Evolutionary conservation across 2,113 vertebrate species (phyloP).

Genomic region (Myxocyprinus asiaticus): DNA sequence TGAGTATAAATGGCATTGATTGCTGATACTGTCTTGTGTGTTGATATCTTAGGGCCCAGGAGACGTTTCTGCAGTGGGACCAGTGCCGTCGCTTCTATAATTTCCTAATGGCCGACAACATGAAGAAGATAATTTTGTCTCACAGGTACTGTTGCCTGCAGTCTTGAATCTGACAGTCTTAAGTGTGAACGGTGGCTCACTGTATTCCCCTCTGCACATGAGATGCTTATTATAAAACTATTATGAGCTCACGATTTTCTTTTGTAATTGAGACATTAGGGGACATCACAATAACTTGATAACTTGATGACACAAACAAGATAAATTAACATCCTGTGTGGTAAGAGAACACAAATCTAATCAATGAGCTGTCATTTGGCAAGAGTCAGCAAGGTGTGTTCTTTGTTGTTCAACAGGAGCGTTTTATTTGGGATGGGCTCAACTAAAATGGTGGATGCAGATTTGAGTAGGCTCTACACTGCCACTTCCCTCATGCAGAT

Average conservation of each 20-base stretch:
- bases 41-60: constrained; percentile 84
- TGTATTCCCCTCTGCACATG: not conserved
- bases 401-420: constrained; percentile 73
- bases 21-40: constrained; percentile 34
- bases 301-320: constrained; percentile 10
- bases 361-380: not conserved
- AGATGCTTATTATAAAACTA: not conserved
- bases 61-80: constrained; percentile 98
- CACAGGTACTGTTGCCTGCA: constrained; percentile 82
- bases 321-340: constrained; percentile 2
- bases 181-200: too few species aligned
- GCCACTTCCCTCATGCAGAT: constrained; percentile 99
- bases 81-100: constrained; percentile 97
- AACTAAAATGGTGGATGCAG: constrained; percentile 81
- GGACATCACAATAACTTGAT: constrained; percentile 7
- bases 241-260: not conserved
- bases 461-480: constrained; percentile 87
- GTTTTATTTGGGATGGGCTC: constrained; percentile 83
- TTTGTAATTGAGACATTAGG: constrained; percentile 12
- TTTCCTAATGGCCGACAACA: constrained; percentile 99
- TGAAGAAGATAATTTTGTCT: constrained; percentile 99
- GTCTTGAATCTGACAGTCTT: not conserved
- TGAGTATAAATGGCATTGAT: constrained; percentile 34
- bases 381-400: not conserved
- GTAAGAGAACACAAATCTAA: constrained; percentile 6